Evolutionary conservation across 1,140 invertebrate genomes (phyloP).

Genomic region (Drosophila sp.): DNA sequence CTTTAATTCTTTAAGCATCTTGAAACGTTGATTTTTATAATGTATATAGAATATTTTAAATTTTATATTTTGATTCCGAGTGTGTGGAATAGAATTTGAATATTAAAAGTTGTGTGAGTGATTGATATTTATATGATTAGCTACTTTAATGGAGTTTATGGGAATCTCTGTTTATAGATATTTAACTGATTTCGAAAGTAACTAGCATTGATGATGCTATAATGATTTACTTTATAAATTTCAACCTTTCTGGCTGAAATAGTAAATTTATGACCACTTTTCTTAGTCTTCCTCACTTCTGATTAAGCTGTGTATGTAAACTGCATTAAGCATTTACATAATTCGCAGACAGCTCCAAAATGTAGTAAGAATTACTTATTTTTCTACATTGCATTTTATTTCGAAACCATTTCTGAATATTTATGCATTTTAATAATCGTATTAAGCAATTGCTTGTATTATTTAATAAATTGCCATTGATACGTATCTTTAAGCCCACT

Average conservation of each 20-base stretch:
- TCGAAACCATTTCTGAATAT: not conserved
- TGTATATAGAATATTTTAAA: not conserved
- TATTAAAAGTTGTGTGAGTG: not conserved
- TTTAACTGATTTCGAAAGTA: too few species aligned
- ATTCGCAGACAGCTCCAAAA: too few species aligned
- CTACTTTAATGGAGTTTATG: too few species aligned
- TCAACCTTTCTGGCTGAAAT: too few species aligned
- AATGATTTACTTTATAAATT: too few species aligned
- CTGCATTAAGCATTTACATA: too few species aligned
- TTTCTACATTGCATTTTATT: constrained; percentile 4
- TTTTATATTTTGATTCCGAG: constrained; percentile 1
- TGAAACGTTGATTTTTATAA: constrained; percentile 1
- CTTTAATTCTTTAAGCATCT: constrained; percentile 14
- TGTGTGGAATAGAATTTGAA: constrained; percentile 10
- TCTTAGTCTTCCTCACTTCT: too few species aligned
- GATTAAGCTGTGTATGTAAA: too few species aligned
- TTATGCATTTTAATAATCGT: not conserved
- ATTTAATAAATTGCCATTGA: not conserved
- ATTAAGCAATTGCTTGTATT: constrained; percentile 8
- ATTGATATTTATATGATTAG: not conserved
- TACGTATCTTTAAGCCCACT: not conserved
- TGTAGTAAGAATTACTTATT: too few species aligned
- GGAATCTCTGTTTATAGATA: too few species aligned
- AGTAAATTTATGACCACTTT: too few species aligned
- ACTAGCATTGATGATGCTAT: too few species aligned